phyloP scores from a whole-genome alignment of 2,888 invertebrate species.

The Beris morrisii region DNA sequence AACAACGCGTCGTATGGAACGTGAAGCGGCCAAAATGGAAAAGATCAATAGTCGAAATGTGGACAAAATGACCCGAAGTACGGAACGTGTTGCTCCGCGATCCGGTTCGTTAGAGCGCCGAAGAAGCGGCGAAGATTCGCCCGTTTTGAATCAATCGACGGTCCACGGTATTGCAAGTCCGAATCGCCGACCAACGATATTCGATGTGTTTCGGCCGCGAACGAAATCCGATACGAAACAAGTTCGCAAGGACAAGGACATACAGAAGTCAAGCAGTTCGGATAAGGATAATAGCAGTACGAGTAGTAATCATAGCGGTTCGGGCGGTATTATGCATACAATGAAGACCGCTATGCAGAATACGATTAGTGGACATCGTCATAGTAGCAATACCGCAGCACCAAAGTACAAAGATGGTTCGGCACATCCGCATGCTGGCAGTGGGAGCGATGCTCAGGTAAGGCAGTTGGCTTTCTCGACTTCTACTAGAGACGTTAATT shows the following conservation, averaged over 20 bases:
- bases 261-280: constrained; percentile 41
- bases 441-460: constrained; percentile 61
- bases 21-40: constrained; percentile 55
- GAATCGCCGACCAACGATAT: constrained; percentile 71
- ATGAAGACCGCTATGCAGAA: constrained; percentile 79
- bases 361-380: constrained; percentile 47
- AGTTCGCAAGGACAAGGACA: constrained; percentile 43
- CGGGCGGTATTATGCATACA: constrained; percentile 70
- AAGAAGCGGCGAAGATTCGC: constrained; percentile 56
- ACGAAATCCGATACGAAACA: constrained; percentile 68
- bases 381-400: constrained; percentile 43
- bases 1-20: constrained; percentile 53
- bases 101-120: constrained; percentile 55
- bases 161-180: constrained; percentile 64
- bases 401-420: constrained; percentile 66
- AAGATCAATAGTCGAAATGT: constrained; percentile 52
- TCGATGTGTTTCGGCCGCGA: constrained; percentile 78
- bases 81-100: constrained; percentile 52
- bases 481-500: no score
- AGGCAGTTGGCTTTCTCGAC: neutral
- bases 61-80: constrained; percentile 56
- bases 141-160: constrained; percentile 56
- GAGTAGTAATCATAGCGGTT: constrained; percentile 46
- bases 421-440: constrained; percentile 70
- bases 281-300: constrained; percentile 49